Conservation (phyloP, 2,888 invertebrate genomes). For the Drosophila atroscutellata region DNA sequence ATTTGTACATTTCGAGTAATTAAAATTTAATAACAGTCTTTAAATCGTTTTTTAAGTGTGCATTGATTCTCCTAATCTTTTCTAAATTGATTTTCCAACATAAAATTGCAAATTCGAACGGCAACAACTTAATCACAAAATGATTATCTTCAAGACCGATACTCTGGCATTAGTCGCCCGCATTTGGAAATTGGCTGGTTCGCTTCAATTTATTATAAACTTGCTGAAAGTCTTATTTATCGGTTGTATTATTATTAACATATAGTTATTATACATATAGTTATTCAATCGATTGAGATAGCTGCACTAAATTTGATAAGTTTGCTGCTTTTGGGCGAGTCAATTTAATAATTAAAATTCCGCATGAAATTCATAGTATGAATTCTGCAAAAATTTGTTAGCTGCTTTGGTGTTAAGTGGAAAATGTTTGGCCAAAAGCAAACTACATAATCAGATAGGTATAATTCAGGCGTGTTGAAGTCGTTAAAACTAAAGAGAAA, state of each 20-base stretch:
- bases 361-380: background rate
- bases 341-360: background rate
- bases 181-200: background rate
- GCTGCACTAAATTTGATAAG: background rate
- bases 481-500: slow-evolving; percentile 5
- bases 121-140: slow-evolving; percentile 1
- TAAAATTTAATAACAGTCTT: background rate
- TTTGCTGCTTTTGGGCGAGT: background rate
- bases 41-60: background rate
- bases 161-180: background rate
- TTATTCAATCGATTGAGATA: background rate
- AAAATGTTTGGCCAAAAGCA: slow-evolving; percentile 3
- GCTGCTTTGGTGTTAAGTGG: background rate
- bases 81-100: background rate
- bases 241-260: background rate
- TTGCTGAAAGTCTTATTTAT: background rate
- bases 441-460: slow-evolving; percentile 13
- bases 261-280: no score
- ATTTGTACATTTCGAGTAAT: background rate
- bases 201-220: background rate
- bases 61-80: background rate
- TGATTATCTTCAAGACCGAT: background rate
- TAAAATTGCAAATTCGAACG: background rate
- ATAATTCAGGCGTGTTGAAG: slow-evolving; percentile 4
- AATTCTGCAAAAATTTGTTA: background rate